Conservation (phyloP, 2,888 invertebrate species). For the Suillia variegata region DNA sequence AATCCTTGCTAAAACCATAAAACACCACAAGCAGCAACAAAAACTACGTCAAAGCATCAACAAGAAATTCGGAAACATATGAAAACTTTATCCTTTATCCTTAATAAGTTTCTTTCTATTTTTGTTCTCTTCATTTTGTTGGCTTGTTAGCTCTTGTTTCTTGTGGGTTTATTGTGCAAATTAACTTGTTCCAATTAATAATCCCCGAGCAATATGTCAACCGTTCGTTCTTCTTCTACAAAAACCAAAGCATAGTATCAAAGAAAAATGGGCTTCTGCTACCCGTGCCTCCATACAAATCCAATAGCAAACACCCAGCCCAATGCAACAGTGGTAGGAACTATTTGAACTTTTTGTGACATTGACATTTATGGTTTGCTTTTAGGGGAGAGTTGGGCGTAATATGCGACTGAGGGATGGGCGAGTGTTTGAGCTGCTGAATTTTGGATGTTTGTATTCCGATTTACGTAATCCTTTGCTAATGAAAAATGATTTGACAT, state of each 20-base stretch:
- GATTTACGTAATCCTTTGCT: neutral
- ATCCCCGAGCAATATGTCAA: conserved; percentile 58
- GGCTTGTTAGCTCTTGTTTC: conserved; percentile 27
- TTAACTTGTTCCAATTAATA: conserved; percentile 60
- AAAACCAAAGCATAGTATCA: conserved; percentile 16
- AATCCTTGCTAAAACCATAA: neutral
- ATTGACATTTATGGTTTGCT: conserved; percentile 53
- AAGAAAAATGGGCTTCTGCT: conserved; percentile 11
- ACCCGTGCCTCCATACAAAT: no score
- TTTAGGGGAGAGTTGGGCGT: conserved; percentile 29
- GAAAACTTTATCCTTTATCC: conserved; percentile 36
- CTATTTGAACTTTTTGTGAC: conserved; percentile 51
- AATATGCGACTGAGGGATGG: no score
- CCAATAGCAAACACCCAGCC: conserved; percentile 6
- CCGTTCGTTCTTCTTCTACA: conserved; percentile 23
- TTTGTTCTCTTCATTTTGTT: no score
- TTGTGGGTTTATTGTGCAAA: conserved; percentile 46
- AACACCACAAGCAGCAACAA: conserved; percentile 4
- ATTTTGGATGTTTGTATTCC: neutral
- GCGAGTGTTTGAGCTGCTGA: neutral
- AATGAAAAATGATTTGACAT: conserved; percentile 1
- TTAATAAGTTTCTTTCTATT: conserved; percentile 33
- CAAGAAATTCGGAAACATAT: conserved; percentile 31
- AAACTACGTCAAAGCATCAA: neutral
- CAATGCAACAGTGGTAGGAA: conserved; percentile 32